Conservation (phyloP, 2,888 invertebrate genomes). For the Drosophila neoperkinsi region DNA sequence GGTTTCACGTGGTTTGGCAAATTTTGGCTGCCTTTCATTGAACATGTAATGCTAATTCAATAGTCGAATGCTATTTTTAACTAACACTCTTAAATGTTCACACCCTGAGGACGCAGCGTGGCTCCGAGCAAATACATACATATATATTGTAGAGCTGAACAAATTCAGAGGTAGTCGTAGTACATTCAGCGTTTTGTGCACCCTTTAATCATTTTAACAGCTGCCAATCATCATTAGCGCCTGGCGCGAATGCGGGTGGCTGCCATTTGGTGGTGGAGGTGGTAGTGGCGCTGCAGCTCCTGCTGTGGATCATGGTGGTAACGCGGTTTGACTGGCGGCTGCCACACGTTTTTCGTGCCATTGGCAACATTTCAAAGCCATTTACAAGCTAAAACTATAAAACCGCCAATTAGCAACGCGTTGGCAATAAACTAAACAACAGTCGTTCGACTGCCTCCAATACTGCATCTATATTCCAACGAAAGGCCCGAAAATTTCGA, state of each 20-base stretch:
- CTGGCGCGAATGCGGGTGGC: constrained; percentile 25
- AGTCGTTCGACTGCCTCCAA: constrained; percentile 11
- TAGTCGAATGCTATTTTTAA: constrained; percentile 23
- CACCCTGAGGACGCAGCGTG: neutral
- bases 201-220: constrained; percentile 78
- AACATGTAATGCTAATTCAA: constrained; percentile 37
- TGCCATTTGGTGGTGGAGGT: constrained; percentile 9
- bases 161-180: constrained; percentile 8
- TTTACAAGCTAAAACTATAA: constrained; percentile 75
- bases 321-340: constrained; percentile 53
- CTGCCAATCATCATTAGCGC: constrained; percentile 80
- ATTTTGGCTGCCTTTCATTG: constrained; percentile 36
- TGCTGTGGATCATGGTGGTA: constrained; percentile 36
- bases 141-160: constrained; percentile 5
- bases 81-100: constrained; percentile 44
- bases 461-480: constrained; percentile 21
- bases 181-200: constrained; percentile 35
- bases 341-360: constrained; percentile 37
- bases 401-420: constrained; percentile 79
- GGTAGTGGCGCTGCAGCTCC: constrained; percentile 4
- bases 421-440: constrained; percentile 73
- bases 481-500: constrained; percentile 25
- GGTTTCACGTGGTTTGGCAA: constrained; percentile 2
- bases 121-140: neutral
- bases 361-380: constrained; percentile 61